These are phyloP conservation scores for Gypaetus barbatus DNA, from an alignment of 2,797 vertebrate genomes.

Conservation along the genomic window DNA sequence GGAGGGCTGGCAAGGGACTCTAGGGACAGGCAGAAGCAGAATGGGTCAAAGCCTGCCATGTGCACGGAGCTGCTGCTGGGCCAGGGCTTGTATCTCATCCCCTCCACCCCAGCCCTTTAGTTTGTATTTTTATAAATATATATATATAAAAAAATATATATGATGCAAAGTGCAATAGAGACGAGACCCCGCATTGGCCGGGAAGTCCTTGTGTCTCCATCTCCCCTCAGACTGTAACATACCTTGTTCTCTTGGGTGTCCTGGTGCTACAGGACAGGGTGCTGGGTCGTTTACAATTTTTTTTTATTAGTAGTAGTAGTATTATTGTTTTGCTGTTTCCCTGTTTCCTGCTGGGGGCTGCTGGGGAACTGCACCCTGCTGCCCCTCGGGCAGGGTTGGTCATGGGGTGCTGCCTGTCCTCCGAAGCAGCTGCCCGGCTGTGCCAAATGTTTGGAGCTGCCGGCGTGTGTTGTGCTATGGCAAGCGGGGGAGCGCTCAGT, in stretches of 20 bases:
- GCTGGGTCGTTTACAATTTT: slow-evolving; percentile 31
- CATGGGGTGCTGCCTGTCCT: background rate
- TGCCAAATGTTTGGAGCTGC: slow-evolving; percentile 45
- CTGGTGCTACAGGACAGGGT: slow-evolving; percentile 1
- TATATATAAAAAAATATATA: slow-evolving; percentile 49
- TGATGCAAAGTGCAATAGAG: slow-evolving; percentile 72
- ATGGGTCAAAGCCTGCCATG: background rate
- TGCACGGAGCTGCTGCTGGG: background rate
- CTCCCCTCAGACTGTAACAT: slow-evolving; percentile 32
- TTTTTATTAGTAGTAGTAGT: background rate
- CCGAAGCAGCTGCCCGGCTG: background rate
- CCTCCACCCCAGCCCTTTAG: slow-evolving; percentile 37
- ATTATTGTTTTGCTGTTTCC: background rate
- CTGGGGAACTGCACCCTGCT: background rate
- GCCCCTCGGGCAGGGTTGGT: background rate
- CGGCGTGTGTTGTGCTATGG: fast-evolving
- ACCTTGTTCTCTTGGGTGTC: slow-evolving; percentile 24
- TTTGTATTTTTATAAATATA: slow-evolving; percentile 64
- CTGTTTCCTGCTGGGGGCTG: background rate
- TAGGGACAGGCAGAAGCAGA: background rate
- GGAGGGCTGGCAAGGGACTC: background rate
- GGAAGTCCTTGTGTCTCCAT: slow-evolving; percentile 55
- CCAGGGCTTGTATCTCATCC: slow-evolving; percentile 41
- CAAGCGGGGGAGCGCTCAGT: fast-evolving
- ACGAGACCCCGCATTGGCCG: background rate